Evolutionary conservation across 2,888 invertebrate genomes (phyloP).

Genomic region (Eilema caniola): DNA sequence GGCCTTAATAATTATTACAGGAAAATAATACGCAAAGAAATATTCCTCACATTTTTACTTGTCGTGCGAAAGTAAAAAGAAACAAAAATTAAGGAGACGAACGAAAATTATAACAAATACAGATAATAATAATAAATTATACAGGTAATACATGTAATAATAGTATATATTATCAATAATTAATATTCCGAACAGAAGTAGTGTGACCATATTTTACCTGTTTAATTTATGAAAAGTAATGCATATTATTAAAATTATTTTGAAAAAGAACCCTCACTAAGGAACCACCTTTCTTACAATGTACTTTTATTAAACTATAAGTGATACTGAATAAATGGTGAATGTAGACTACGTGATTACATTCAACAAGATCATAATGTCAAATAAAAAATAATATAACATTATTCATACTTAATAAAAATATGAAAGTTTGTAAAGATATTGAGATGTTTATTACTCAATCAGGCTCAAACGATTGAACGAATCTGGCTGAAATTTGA

Average conservation of each 20-base stretch:
- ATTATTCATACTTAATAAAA: too few relatives aligned
- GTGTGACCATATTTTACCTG: not conserved
- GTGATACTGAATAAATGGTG: too few relatives aligned
- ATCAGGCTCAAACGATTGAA: too few relatives aligned
- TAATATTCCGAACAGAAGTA: conserved; percentile 3
- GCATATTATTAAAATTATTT: not conserved
- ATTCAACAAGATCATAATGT: too few relatives aligned
- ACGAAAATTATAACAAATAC: not conserved
- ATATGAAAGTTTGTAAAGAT: too few relatives aligned
- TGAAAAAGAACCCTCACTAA: too few relatives aligned
- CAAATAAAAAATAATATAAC: too few relatives aligned
- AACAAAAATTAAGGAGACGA: not conserved
- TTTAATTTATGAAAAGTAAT: not conserved
- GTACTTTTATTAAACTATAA: not conserved
- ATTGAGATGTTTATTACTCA: too few relatives aligned
- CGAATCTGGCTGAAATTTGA: too few relatives aligned
- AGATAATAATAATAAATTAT: not conserved
- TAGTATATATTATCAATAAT: conserved; percentile 3
- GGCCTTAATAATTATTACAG: not conserved
- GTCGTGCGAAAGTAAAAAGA: not conserved
- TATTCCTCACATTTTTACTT: conserved; percentile 1
- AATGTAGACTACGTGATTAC: too few relatives aligned
- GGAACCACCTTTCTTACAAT: not conserved
- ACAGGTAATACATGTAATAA: not conserved
- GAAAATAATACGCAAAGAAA: not conserved